Evolutionary conservation across 1,140 invertebrate genomes (phyloP), one percentile per base, ranked within the genome.

Genomic region (Leptonema lineaticorne): DNA sequence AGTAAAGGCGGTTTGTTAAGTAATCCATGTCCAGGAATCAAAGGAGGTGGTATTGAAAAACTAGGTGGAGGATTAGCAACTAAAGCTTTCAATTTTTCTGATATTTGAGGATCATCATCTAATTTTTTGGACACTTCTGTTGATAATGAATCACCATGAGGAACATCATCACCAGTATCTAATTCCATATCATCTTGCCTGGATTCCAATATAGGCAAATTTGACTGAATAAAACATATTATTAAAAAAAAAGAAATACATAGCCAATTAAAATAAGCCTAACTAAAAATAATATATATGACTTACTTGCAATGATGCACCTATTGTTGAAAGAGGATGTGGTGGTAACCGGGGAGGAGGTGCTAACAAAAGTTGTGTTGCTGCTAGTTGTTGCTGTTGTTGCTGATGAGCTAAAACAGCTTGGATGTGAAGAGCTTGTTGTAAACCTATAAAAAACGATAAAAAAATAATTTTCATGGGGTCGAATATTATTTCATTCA

Each of bases 11-110:
- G 63, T 33, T 66, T 56, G 29, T 37, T 37, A 9, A 67, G 45
- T 30, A 67, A 60, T 3, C 24, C n/a, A 11, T 37, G 24, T 30
- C 9, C 7, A 28, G 56, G 26, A 16, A 67, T 7, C 8, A 29
- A 24, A n/a, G 70, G 70, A 16, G 71, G 71, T n/a, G 71, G 71
- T 26, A 77, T 60, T 71, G 78, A 79, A 75, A 82, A 82, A n/a
- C 69, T 70, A 0, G 81, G 81, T 0, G 81, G 81, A 4, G 81
- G 81, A 46, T 81, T 80, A 16, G 79, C 78, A 5, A 82, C 72
- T 7, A 82, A 63, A 37, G 78, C 79, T 75, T 80, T 78, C 1
- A 81, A 74, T 77, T 81, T 75, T 9, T 69, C 67, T 5, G 58
- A 57, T 50, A 73, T 59, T 27, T 69, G 68, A n/a, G 57, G 65